Conservation (phyloP, 2,888 invertebrate genomes). For the Sympetrum striolatum region DNA sequence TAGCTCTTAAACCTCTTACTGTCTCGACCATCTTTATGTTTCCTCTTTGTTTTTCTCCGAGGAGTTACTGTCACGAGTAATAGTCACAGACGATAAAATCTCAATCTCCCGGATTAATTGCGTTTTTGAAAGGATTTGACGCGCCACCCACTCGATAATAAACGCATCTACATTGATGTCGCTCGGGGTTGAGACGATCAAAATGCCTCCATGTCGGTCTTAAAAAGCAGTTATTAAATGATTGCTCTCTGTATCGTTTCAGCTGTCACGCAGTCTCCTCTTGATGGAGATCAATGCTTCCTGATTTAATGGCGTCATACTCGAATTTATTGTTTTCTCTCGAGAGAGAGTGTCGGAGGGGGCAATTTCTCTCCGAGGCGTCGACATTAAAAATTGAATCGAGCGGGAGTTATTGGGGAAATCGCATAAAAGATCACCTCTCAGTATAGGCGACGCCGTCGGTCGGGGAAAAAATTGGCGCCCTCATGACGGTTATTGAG, state of each 20-base stretch:
- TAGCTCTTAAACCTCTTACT: too few species aligned
- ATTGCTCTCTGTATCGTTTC: neutral
- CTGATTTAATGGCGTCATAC: neutral
- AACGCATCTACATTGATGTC: neutral
- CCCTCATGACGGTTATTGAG: slow-evolving; percentile 16
- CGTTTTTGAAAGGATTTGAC: neutral
- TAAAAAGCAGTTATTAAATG: neutral
- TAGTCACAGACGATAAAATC: neutral
- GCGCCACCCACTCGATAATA: neutral
- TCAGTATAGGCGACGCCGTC: neutral
- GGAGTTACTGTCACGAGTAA: neutral
- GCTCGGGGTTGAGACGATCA: neutral
- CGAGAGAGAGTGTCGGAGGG: neutral
- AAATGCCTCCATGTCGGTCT: neutral
- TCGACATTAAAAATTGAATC: neutral
- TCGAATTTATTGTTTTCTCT: neutral
- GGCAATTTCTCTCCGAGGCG: neutral
- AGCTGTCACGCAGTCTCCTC: neutral
- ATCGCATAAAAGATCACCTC: neutral
- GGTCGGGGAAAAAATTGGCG: neutral
- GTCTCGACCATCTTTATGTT: neutral
- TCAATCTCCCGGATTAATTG: neutral
- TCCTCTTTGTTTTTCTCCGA: neutral
- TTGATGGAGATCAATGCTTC: neutral
- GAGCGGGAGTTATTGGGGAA: neutral